Evolutionary conservation across 2,888 invertebrate genomes (phyloP), one percentile per base, ranked within the genome.

Genomic region (Agrotis exclamationis): DNA sequence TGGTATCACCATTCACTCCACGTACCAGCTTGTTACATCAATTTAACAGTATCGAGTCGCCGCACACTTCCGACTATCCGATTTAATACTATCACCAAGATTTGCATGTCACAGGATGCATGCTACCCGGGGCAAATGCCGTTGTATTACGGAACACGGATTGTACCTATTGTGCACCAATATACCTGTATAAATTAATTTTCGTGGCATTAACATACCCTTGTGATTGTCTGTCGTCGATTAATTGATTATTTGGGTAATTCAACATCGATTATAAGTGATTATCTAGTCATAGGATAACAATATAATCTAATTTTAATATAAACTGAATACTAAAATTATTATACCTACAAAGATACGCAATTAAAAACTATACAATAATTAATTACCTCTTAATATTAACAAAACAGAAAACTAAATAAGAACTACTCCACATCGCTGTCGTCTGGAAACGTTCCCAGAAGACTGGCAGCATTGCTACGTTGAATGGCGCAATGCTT

Each of bases 21-120:
- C 91, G 92, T 89, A 87, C 70, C 84, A 85, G 87, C 91, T 92
- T 89, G 92, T 95, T 95, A 95, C 95, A 95, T 92, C 92, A 93
- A 93, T 92, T 92, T 91, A 89, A 87, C 84, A 77, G 86, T 86
- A 90, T 91, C 91, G 91, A 88, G 87, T 90, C 85, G 85, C 87
- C 86, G 85, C 89, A 89, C 91, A 90, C 89, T 90, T 91, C 91
- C 88, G 92, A 91, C 90, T 92, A 90, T 90, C 86, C 91, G 93
- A 94, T 95, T 95, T 96, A 95, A 96, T 95, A 93, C 90, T 91
- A 96, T 96, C 93, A 95, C 90, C 91, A 93, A 93, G 94, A 96
- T 96, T 96, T 96, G 96, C 96, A 96, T 96, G 94, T 93, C 96
- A 96, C 92, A 96, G 95, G 93, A 89, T 86, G 82, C 85, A 86